Evolutionary conservation across 1,140 invertebrate genomes (phyloP).

Genomic region (Macrostomum lignano): DNA sequence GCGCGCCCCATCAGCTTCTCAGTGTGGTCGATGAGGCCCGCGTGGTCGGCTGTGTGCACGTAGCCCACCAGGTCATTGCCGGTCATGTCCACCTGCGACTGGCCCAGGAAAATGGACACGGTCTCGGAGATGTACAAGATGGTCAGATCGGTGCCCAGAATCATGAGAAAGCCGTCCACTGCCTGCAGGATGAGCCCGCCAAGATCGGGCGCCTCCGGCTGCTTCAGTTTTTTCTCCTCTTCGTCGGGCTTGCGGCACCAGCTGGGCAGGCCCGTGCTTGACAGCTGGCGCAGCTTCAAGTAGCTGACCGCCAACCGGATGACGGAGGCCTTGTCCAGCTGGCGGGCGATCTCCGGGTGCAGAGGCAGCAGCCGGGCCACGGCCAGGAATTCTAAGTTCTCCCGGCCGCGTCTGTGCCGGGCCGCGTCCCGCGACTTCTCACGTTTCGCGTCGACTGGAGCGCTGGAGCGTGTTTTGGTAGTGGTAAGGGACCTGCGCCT

Average conservation of each 20-base stretch:
- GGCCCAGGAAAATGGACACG: constrained; percentile 24
- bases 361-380: constrained; percentile 82
- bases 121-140: constrained; percentile 26
- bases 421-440: constrained; percentile 87
- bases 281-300: constrained; percentile 45
- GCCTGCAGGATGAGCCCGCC: background rate
- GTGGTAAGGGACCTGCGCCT: too few relatives aligned
- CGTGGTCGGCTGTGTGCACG: background rate
- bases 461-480: too few relatives aligned
- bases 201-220: too few relatives aligned
- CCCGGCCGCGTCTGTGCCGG: constrained; percentile 64
- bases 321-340: constrained; percentile 91
- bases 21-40: background rate
- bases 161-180: constrained; percentile 1
- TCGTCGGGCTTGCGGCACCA: too few relatives aligned
- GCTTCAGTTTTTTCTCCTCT: too few relatives aligned
- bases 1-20: constrained; percentile 1
- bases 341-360: constrained; percentile 75
- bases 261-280: too few relatives aligned
- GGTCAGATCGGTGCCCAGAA: background rate
- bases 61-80: background rate
- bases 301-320: constrained; percentile 88
- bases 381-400: constrained; percentile 94
- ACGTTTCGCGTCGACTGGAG: too few relatives aligned
- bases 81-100: constrained; percentile 19